These are phyloP conservation scores for Typhlichthys eigenmanni DNA, from an alignment of 2,797 vertebrate genomes.

Conservation along the genomic window DNA sequence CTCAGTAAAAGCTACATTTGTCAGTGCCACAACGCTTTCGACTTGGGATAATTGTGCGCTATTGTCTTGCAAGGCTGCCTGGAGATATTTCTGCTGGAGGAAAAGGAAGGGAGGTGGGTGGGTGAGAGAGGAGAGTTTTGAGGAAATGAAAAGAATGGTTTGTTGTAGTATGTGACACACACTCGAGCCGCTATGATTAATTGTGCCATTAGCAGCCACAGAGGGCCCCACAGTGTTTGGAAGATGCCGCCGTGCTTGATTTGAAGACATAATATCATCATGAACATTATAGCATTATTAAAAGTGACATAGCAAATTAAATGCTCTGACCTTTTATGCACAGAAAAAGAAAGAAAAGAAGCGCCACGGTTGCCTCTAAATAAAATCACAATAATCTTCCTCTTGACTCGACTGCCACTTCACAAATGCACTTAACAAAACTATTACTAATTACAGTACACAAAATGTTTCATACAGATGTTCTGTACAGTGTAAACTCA, in stretches of 20 bases:
- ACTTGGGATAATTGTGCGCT: slow-evolving; percentile 72
- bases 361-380: too few relatives aligned
- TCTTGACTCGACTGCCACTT: too few relatives aligned
- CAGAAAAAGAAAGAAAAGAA: too few relatives aligned
- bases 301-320: too few relatives aligned
- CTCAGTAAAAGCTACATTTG: slow-evolving; percentile 80
- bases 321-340: too few relatives aligned
- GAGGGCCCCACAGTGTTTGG: slow-evolving; percentile 36
- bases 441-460: background rate
- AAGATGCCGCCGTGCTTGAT: slow-evolving; percentile 17
- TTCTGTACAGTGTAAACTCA: background rate
- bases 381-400: too few relatives aligned
- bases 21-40: slow-evolving; percentile 77
- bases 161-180: slow-evolving; percentile 59
- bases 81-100: slow-evolving; percentile 66
- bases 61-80: slow-evolving; percentile 73
- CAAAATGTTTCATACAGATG: background rate
- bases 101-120: slow-evolving; percentile 49
- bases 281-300: too few relatives aligned
- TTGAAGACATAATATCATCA: background rate
- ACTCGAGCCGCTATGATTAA: slow-evolving; percentile 62
- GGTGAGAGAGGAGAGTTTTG: slow-evolving; percentile 57
- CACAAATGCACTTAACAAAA: background rate
- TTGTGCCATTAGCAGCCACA: slow-evolving; percentile 59
- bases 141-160: slow-evolving; percentile 63